A percentile compares a stretch with the other conserved stretches of the same genome.
Evolutionary conservation across 1,140 invertebrate genomes (phyloP).

Genomic region (Chironomus striatipennis): DNA sequence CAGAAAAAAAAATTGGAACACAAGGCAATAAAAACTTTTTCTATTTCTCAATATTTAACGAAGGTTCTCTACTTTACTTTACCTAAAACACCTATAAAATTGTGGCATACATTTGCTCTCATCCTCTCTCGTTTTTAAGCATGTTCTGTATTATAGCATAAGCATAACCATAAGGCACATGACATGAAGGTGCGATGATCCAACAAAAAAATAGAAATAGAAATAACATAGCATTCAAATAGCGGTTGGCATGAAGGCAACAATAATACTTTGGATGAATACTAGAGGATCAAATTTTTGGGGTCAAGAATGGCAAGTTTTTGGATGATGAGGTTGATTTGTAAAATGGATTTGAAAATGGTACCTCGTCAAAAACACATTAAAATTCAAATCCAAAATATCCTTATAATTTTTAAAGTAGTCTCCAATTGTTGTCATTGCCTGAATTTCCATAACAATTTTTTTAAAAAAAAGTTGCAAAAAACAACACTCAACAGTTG

Average conservation of each 20-base stretch:
- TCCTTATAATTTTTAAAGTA: no score
- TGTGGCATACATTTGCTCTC: not conserved
- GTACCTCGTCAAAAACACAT: no score
- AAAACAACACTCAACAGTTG: no score
- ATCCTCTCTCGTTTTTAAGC: not conserved
- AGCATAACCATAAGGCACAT: constrained; percentile 12
- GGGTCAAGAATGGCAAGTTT: no score
- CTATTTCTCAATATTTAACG: constrained; percentile 14
- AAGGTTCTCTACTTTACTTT: not conserved
- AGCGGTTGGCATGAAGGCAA: not conserved
- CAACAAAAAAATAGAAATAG: not conserved
- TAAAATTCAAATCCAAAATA: no score
- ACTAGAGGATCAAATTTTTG: no score
- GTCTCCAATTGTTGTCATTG: no score
- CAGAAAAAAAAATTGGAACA: not conserved
- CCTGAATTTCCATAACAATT: no score
- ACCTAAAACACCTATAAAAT: constrained; percentile 2
- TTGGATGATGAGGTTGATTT: no score
- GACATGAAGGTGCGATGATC: constrained; percentile 11
- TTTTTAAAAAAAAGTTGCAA: no score
- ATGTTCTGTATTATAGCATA: not conserved
- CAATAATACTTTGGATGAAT: no score
- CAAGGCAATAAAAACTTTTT: constrained; percentile 9
- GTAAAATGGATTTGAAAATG: no score
- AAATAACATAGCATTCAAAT: constrained; percentile 3